Evolutionary conservation across 1,140 invertebrate genomes (phyloP), one percentile per base, ranked within the genome.

Genomic region (Heterodera schachtii): DNA sequence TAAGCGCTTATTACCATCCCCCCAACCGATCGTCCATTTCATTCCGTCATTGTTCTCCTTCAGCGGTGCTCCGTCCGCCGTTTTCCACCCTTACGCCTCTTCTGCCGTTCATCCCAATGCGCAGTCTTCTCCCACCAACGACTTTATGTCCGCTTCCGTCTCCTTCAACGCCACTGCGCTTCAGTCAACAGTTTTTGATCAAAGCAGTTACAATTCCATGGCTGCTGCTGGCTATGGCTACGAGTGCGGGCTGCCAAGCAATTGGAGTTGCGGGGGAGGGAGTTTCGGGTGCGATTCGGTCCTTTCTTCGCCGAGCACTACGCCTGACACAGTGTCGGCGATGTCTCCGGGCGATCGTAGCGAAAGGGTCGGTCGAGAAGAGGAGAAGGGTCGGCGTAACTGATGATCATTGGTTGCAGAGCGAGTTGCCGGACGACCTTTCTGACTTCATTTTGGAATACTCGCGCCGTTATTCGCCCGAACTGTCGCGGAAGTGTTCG

Each of bases 371-470:
- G 16, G 49, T 75, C 13, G 9, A 70, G 82, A 66, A 46, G 67
- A 19, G 43, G 13, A 8, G 79, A 84, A 21, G 21, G 46, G 21
- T 7, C 41, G 11, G 46, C 4, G n/a, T 31, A 84, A 81, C 21
- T 49, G 73, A 49, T 19, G 57, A 44, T 19, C 13, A 16, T 16
- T 13, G 11, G 11, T 73, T 82, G 81, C 21, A 84, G 69, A 66
- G 52, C 49, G 86, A 88, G 71, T 75, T 90, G 70, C 89, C 87
- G n/a, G 89, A 89, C 60, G 81, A 82, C 41, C 80, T 89, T 46
- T 87, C 87, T 6, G 89, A 90, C 71, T 90, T 90, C 67, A 90
- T 90, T 79, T 60, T 89, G 13, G 85, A 88, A 41, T 89, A 90
- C 78, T 89, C 89, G n/a, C 87, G 89, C 21, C 79, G 84, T 73